phyloP scores from a whole-genome alignment of 2,888 invertebrate genomes.

The Cybosia mesomella region DNA sequence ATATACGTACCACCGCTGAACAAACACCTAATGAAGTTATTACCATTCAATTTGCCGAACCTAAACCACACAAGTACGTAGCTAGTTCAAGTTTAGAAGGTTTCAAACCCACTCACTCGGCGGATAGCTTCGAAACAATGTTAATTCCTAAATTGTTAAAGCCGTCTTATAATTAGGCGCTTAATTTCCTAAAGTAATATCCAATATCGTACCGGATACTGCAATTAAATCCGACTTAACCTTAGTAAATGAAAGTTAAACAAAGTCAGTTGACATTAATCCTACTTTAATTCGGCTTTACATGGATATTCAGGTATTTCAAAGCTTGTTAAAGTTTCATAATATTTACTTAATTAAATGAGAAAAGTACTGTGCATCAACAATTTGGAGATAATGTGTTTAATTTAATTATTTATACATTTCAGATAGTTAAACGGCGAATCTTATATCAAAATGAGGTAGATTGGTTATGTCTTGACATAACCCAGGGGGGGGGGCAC shows the following conservation, averaged over 20 bases:
- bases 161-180: slow-evolving; percentile 26
- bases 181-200: slow-evolving; percentile 29
- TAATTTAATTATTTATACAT: neutral
- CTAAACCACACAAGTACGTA: slow-evolving; percentile 16
- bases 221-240: slow-evolving; percentile 30
- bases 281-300: slow-evolving; percentile 22
- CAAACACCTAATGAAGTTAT: neutral
- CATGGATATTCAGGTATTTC: slow-evolving; percentile 22
- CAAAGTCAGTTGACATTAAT: slow-evolving; percentile 25
- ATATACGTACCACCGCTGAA: neutral
- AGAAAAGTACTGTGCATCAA: slow-evolving; percentile 17
- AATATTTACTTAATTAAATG: slow-evolving; percentile 29
- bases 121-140: slow-evolving; percentile 27
- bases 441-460: neutral
- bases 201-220: slow-evolving; percentile 26
- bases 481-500: no score
- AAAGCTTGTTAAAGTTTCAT: slow-evolving; percentile 18
- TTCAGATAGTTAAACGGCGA: neutral
- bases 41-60: slow-evolving; percentile 19
- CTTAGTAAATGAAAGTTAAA: slow-evolving; percentile 28
- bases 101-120: slow-evolving; percentile 18
- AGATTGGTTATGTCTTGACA: no score
- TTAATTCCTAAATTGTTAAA: slow-evolving; percentile 22
- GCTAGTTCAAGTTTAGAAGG: slow-evolving; percentile 17
- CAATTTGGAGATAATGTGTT: slow-evolving; percentile 4